Percentiles rank a stretch among this genome's conserved stretches.
phyloP scores from a whole-genome alignment of 2,797 vertebrate genomes.

The Poeciliopsis gracilis region DNA sequence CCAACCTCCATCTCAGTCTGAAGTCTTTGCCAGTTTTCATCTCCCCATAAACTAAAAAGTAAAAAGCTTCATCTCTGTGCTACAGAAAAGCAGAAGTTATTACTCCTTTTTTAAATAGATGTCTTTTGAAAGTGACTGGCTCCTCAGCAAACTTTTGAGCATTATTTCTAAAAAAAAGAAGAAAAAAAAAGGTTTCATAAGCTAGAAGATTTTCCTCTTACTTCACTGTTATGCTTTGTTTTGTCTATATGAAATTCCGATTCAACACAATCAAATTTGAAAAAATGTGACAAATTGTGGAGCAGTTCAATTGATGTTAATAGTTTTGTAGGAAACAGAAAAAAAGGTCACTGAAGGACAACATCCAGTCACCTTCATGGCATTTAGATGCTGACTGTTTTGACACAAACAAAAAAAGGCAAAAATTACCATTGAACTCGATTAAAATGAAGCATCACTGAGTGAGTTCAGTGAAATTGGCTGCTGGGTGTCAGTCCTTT shows the following conservation, averaged over 20 bases:
- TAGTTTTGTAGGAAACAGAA: not conserved
- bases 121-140: not conserved
- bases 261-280: not conserved
- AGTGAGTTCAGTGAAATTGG: not conserved
- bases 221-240: not conserved
- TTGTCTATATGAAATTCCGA: not conserved
- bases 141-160: not conserved
- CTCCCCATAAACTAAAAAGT: no score
- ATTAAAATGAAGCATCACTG: not conserved
- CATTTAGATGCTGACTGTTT: not conserved
- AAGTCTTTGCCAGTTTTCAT: no score
- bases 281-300: no score
- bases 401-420: not conserved
- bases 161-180: no score
- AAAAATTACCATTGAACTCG: not conserved
- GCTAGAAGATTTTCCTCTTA: not conserved
- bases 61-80: no score
- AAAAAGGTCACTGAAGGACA: not conserved
- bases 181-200: not conserved
- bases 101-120: no score
- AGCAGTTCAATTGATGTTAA: not conserved
- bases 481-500: not conserved
- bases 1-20: not conserved
- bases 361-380: not conserved
- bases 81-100: not conserved